These are phyloP conservation scores for Limnothrissa miodon DNA, from an alignment of 2,113 vertebrate species.

Conservation along the genomic window DNA sequence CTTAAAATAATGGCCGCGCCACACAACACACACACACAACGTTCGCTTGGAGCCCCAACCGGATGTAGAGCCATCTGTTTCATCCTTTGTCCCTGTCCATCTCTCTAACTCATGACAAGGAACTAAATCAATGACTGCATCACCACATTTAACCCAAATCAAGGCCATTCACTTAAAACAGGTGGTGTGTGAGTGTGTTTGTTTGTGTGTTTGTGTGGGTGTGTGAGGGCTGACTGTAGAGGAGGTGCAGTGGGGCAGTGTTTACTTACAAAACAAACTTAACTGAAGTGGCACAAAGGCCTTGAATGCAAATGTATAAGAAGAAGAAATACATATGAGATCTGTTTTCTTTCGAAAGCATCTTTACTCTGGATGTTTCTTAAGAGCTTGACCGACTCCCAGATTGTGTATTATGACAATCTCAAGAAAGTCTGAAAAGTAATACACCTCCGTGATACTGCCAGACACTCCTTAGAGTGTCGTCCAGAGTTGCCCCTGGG, in stretches of 20 bases:
- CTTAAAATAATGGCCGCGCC: not conserved
- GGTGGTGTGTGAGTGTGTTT: not conserved
- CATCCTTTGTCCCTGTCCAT: not conserved
- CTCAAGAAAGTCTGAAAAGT: no score
- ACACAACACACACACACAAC: not conserved
- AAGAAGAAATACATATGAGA: not conserved
- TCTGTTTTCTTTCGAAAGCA: not conserved
- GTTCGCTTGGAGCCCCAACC: not conserved
- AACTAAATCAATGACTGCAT: not conserved
- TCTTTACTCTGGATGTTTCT: not conserved
- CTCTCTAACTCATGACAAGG: not conserved
- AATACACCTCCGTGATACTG: no score
- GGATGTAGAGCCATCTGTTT: conserved; percentile 1
- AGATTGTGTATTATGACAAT: not conserved
- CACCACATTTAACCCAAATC: not conserved
- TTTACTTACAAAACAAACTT: not conserved
- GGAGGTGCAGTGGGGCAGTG: not conserved
- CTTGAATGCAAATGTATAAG: not conserved
- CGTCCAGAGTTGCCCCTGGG: not conserved
- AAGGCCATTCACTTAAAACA: not conserved
- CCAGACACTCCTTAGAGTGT: not conserved
- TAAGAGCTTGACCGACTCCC: not conserved
- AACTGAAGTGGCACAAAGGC: not conserved
- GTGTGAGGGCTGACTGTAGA: not conserved
- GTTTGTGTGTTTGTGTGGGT: not conserved